Conservation (phyloP, 2,113 vertebrate species). For the Dasyornis broadbenti region DNA sequence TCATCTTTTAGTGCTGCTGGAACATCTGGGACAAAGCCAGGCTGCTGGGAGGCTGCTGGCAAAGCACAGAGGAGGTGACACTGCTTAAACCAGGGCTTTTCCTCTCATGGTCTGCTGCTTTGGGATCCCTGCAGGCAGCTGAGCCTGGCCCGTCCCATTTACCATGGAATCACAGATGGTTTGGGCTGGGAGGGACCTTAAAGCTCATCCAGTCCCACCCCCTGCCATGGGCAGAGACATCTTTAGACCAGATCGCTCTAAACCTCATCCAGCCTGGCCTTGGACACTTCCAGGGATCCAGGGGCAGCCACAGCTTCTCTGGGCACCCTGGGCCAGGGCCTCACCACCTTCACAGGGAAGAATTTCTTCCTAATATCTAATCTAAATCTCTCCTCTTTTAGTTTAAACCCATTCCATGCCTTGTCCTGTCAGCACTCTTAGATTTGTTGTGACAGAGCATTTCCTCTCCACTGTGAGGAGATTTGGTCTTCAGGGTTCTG, state of each 20-base stretch:
- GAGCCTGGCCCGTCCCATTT: not conserved
- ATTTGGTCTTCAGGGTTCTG: not conserved
- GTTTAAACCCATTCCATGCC: not conserved
- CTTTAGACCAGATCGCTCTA: not conserved
- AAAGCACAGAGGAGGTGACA: not conserved
- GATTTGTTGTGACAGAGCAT: not conserved
- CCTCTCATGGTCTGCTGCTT: not conserved
- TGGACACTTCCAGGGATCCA: not conserved
- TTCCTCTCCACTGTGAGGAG: not conserved
- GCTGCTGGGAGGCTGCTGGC: not conserved
- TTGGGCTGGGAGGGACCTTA: not conserved
- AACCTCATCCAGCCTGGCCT: not conserved
- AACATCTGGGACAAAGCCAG: not conserved
- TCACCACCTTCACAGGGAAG: not conserved
- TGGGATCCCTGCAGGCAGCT: not conserved
- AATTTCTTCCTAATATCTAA: not conserved
- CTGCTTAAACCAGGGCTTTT: not conserved
- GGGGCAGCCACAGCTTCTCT: not conserved
- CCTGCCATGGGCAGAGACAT: not conserved
- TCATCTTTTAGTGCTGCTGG: accelerated
- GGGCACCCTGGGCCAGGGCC: not conserved
- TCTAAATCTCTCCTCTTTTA: not conserved
- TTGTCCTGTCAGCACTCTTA: not conserved
- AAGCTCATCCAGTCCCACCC: not conserved
- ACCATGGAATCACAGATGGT: not conserved